Evolutionary conservation across 2,113 vertebrate genomes (phyloP), one percentile per base, ranked within the genome.

Genomic region (Cyrtonyx montezumae): DNA sequence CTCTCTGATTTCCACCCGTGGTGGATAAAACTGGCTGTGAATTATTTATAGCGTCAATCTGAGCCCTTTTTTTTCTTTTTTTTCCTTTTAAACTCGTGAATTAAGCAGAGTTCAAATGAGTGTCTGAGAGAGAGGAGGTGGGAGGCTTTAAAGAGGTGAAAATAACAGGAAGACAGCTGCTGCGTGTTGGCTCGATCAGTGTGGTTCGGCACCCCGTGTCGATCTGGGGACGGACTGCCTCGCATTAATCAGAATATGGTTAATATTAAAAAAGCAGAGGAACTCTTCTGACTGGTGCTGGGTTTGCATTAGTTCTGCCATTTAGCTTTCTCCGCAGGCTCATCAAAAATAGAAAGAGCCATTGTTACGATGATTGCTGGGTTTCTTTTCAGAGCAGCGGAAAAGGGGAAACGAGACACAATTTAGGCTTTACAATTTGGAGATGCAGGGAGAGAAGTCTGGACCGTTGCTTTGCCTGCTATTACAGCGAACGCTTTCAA

Each of bases 151-250:
- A 91, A 83, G 59, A 89, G 71, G 78, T 93, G 67, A 59, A 82
- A 95, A 94, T 81, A 94, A 90, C 89, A 94, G 94, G 96, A 97
- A 92, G 90, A 66, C 89, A 90, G 88, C 86, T 91, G 84, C 90
- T 79, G 63, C 69, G 11, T 8, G 6, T 87, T 87, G 84, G 69
- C 48, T 94, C 42, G 4, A 2, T 74, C 8, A 15, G 80, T n/a
- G 68, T 18, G 4, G 51, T 49, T 77, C 82, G 67, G 84, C 81
- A 79, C 17, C 46, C 45, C 32, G 42, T 68, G 63, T 71, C 34
- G 46, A 58, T 59, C 6, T 2, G 53, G 8, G 37, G 45, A 77
- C 0, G 2, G 78, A 79, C 51, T 3, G 1, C 68, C 62, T 62
- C 49, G 32, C 66, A 40, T 67, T 84, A 74, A 73, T 78, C 61